Evolutionary conservation across 2,113 vertebrate species (phyloP).

Genomic region (Lethenteron camtschaticum): DNA sequence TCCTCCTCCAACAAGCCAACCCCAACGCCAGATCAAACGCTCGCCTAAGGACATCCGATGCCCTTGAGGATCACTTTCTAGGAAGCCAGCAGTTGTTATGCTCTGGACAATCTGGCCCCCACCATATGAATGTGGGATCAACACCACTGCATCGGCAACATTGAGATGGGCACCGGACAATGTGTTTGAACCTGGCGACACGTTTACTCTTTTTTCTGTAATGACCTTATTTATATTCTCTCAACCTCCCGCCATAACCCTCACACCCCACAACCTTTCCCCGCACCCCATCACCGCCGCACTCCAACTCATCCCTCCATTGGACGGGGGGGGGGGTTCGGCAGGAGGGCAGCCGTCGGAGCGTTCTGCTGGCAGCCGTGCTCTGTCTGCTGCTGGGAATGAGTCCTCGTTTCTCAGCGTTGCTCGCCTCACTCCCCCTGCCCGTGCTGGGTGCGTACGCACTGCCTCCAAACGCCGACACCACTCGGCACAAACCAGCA

Average conservation of each 20-base stretch:
- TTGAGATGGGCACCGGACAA: neutral
- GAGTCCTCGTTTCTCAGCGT: constrained; percentile 26
- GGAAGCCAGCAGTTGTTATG: too few species aligned
- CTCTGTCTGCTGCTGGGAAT: constrained; percentile 26
- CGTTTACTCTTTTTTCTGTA: neutral
- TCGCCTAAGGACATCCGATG: too few species aligned
- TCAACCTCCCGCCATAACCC: neutral
- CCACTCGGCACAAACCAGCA: neutral
- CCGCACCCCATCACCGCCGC: neutral
- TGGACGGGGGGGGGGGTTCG: neutral
- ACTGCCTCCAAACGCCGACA: neutral
- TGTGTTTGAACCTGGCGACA: neutral
- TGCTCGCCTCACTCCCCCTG: constrained; percentile 30
- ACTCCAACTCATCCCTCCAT: neutral
- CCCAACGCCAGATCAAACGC: too few species aligned
- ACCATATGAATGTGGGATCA: too few species aligned
- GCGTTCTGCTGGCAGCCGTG: constrained; percentile 23
- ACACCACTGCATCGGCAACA: too few species aligned
- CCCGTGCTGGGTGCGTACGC: constrained; percentile 29
- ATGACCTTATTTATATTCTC: neutral
- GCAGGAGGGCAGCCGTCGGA: constrained; percentile 27
- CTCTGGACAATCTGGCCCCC: too few species aligned
- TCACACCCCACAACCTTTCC: neutral
- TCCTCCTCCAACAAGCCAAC: too few species aligned
- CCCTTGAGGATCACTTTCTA: too few species aligned